phyloP scores from a whole-genome alignment of 2,113 vertebrate species.

The Scomber colias region DNA sequence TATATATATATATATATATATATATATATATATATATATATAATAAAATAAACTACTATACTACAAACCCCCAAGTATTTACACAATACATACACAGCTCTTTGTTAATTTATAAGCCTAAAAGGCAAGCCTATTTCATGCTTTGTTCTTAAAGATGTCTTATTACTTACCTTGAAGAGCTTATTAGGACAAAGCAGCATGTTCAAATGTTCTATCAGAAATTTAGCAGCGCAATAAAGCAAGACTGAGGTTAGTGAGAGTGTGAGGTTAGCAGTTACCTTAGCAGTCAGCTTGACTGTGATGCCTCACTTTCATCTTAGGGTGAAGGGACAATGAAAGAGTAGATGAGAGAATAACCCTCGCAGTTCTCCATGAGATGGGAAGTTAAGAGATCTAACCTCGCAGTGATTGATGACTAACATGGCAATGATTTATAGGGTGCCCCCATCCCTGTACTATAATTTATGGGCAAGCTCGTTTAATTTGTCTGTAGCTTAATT shows the following conservation, averaged over 20 bases:
- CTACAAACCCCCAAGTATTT: background rate
- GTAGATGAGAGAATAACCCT: constrained; percentile 44
- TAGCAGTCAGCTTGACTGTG: constrained; percentile 28
- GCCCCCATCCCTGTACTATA: constrained; percentile 56
- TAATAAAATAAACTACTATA: background rate
- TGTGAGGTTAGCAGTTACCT: constrained; percentile 37
- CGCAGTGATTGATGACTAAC: constrained; percentile 78
- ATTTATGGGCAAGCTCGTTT: constrained; percentile 81
- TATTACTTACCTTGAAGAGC: background rate
- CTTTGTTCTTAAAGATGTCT: constrained; percentile 12
- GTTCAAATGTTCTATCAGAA: constrained; percentile 41
- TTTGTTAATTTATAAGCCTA: background rate
- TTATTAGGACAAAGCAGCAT: constrained; percentile 10
- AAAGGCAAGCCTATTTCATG: background rate
- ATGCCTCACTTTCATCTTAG: constrained; percentile 34
- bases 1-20: background rate
- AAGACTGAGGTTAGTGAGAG: constrained; percentile 16
- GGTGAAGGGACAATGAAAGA: constrained; percentile 38
- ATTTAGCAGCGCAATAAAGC: constrained; percentile 48
- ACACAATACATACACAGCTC: background rate
- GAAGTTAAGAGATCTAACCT: constrained; percentile 51
- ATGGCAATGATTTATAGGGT: constrained; percentile 73
- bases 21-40: background rate
- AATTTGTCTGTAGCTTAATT: constrained; percentile 81
- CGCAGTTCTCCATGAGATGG: constrained; percentile 35